A percentile compares a stretch with the other conserved stretches of the same genome.
phyloP scores from a whole-genome alignment of 2,113 vertebrate species.

The Cyprinodon brontotheroides region DNA sequence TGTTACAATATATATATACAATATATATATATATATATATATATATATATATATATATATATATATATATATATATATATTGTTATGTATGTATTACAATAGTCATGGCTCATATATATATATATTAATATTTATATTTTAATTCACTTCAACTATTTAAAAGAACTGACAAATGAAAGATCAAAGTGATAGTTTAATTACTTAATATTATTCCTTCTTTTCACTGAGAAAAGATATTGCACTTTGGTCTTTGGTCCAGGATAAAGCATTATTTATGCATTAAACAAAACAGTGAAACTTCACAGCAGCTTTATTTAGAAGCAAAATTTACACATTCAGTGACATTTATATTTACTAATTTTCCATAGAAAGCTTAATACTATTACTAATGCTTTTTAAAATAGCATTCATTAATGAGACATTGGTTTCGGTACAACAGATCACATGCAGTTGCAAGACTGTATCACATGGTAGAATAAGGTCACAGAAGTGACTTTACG shows the following conservation, averaged over 20 bases:
- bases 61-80: too few relatives aligned
- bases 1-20: too few relatives aligned
- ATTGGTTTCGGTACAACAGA: constrained; percentile 2
- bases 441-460: constrained; percentile 22
- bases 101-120: too few relatives aligned
- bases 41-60: too few relatives aligned
- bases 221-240: not conserved
- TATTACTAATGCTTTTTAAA: constrained; percentile 18
- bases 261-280: not conserved
- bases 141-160: too few relatives aligned
- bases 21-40: too few relatives aligned
- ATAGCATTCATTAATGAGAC: constrained; percentile 15
- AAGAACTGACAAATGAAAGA: too few relatives aligned
- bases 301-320: constrained; percentile 35
- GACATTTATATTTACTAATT: constrained; percentile 38
- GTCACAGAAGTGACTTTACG: not conserved
- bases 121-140: too few relatives aligned
- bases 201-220: constrained; percentile 5
- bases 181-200: too few relatives aligned
- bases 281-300: not conserved
- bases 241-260: not conserved
- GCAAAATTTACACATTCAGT: constrained; percentile 23
- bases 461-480: not conserved
- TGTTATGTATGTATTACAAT: too few relatives aligned
- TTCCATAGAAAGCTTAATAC: constrained; percentile 27